Evolutionary conservation across 2,113 vertebrate genomes (phyloP), one percentile per base, ranked within the genome.

Genomic region (Oryzias celebensis): DNA sequence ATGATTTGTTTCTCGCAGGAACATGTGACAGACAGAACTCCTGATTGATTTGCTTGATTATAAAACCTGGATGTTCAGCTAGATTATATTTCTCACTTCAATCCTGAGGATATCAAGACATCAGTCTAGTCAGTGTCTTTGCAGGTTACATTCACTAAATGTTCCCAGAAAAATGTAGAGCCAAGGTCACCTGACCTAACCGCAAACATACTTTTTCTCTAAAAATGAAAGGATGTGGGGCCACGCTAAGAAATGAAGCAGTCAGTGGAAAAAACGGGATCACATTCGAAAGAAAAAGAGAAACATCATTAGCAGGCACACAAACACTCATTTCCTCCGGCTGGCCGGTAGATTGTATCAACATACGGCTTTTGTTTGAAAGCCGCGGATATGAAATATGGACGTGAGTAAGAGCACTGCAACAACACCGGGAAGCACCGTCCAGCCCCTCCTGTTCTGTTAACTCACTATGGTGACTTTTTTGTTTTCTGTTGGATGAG

Each of bases 341-440:
- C 75, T 57, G 58, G 72, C 70, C 70, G 17, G 78, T 57, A 87
- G 87, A 88, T 89, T 62, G 73, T 89, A 90, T 91, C 88, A 90
- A 88, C 86, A 85, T 42, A 71, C 23, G 2, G 61, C 80, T 88
- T 89, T 87, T 87, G 89, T 90, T 88, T 87, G 77, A 88, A 90
- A 88, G 77, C 65, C 52, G 2, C 74, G 74, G 81, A 83, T 87
- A 83, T 90, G 85, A 90, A 90, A 88, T 83, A 90, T 90, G 75
- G 81, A 85, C 60, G 42, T 81, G 85, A 84, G 82, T 66, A 59
- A 81, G 64, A 76, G 66, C 80, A 62, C 68, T 48, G 71, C 55
- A 59, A 58, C 67, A 43, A 42, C 71, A 58, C 61, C 16, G 18
- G 59, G 71, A 56, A 52, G 70, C 15, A 52, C 55, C 8, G 44